phyloP scores from a whole-genome alignment of 1,140 invertebrate genomes.

The Ganaspis sp. region DNA sequence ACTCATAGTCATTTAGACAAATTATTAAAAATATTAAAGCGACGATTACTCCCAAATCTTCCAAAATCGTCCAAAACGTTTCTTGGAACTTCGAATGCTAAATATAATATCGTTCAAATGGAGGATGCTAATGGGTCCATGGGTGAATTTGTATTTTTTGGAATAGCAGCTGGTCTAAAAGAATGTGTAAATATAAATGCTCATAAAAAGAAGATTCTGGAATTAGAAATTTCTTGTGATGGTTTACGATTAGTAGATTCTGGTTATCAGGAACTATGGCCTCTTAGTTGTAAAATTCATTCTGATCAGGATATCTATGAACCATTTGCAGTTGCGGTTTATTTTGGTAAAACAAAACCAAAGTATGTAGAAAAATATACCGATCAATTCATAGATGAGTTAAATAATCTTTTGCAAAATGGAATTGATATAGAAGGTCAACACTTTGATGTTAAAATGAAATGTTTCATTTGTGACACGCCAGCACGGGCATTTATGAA shows the following conservation, averaged over 20 bases:
- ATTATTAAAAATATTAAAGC: constrained; percentile 35
- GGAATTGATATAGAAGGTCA: constrained; percentile 30
- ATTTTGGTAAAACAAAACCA: constrained; percentile 34
- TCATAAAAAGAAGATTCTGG: constrained; percentile 15
- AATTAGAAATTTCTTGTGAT: constrained; percentile 38
- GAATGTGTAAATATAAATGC: constrained; percentile 15
- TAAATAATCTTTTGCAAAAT: too few relatives aligned
- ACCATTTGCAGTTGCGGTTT: constrained; percentile 36
- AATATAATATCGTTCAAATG: constrained; percentile 36
- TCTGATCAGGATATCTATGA: constrained; percentile 28
- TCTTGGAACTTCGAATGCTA: constrained; percentile 31
- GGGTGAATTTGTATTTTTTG: constrained; percentile 41
- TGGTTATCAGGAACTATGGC: constrained; percentile 33
- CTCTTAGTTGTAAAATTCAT: constrained; percentile 35
- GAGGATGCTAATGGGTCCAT: background rate
- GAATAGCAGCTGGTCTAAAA: constrained; percentile 31
- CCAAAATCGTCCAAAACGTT: constrained; percentile 41
- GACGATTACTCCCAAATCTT: constrained; percentile 35
- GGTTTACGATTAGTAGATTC: constrained; percentile 23
- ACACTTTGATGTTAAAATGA: background rate
- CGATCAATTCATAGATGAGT: constrained; percentile 32
- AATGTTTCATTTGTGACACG: constrained; percentile 34
- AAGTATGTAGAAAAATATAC: constrained; percentile 17
- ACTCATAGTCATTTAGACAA: constrained; percentile 33
- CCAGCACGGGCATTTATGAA: constrained; percentile 19